These are phyloP conservation scores for Corythoichthys intestinalis DNA, from an alignment of 2,113 vertebrate species.

Conservation along the genomic window DNA sequence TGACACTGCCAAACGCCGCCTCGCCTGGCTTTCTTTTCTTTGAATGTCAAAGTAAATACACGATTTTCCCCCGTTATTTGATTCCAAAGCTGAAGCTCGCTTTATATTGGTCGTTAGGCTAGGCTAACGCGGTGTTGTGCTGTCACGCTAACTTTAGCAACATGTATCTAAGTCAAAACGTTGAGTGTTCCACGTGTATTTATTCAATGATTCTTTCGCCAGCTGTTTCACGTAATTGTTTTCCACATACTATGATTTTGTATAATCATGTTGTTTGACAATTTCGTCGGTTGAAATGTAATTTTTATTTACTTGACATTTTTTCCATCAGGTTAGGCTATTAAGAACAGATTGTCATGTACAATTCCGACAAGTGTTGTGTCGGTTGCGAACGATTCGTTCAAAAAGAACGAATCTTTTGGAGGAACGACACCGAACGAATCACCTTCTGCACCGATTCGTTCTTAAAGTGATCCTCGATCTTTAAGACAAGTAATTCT, in stretches of 20 bases:
- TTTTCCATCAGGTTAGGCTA: no score
- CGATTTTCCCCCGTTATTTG: not conserved
- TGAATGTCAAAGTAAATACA: fast-evolving
- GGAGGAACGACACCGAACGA: no score
- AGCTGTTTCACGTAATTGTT: not conserved
- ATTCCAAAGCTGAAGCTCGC: not conserved
- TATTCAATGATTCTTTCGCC: not conserved
- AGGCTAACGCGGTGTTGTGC: slow-evolving; percentile 32
- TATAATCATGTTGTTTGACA: not conserved
- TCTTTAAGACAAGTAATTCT: no score
- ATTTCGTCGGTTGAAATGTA: not conserved
- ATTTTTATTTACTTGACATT: no score
- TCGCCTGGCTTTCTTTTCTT: fast-evolving
- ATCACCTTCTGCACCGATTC: no score
- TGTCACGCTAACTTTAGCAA: slow-evolving; percentile 42
- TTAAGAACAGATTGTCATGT: no score
- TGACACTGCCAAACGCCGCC: slow-evolving; percentile 1
- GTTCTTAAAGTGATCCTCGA: no score
- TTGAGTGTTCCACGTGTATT: not conserved
- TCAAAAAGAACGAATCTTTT: no score
- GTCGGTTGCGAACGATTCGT: no score
- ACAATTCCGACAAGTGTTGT: no score
- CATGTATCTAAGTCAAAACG: not conserved
- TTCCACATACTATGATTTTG: not conserved
- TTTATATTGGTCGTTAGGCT: slow-evolving; percentile 1